Evolutionary conservation across 2,888 invertebrate species (phyloP).

Genomic region (Erynnis tages): DNA sequence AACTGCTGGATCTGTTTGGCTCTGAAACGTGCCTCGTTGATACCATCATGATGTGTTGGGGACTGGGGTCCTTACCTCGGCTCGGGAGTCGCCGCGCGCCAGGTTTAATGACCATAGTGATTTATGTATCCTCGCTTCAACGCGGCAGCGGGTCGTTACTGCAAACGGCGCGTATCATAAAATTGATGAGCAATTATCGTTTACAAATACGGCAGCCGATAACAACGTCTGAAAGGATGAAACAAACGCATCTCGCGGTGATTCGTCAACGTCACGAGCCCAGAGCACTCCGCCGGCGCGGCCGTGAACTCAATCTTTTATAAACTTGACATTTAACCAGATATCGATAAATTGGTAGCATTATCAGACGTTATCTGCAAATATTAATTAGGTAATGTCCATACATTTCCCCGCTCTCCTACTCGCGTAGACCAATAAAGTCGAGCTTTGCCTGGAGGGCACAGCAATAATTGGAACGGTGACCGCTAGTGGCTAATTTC

Average conservation of each 20-base stretch:
- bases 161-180: conserved; percentile 6
- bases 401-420: no score
- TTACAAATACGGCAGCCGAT: conserved; percentile 11
- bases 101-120: conserved; percentile 1
- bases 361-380: no score
- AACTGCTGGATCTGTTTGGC: no score
- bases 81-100: neutral
- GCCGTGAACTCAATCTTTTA: conserved; percentile 6
- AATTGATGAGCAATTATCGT: conserved; percentile 20
- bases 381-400: no score
- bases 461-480: no score
- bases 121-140: conserved; percentile 5
- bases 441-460: no score
- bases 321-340: conserved; percentile 1
- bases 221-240: conserved; percentile 3
- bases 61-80: no score
- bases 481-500: no score
- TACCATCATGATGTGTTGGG: no score
- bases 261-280: conserved; percentile 2
- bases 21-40: no score
- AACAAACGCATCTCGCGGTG: conserved; percentile 4
- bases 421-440: no score
- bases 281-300: neutral
- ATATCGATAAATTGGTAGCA: conserved; percentile 2
- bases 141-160: neutral